Conservation (phyloP, 2,888 invertebrate genomes). For the Archips crataeganus region DNA sequence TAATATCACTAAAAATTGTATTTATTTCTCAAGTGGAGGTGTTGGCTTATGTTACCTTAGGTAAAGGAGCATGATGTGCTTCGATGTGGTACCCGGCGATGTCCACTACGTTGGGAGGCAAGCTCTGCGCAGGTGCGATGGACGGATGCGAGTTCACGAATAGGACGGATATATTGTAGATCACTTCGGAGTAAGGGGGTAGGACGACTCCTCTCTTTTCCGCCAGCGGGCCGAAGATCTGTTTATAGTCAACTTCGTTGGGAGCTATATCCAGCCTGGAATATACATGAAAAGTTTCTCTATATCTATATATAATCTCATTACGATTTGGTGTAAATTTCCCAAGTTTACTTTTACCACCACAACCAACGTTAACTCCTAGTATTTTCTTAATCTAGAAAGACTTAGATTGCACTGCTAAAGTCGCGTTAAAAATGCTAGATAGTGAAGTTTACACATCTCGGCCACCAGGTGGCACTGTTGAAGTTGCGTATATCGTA, state of each 20-base stretch:
- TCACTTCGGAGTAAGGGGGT: constrained; percentile 35
- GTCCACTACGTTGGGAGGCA: constrained; percentile 65
- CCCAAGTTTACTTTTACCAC: too few species aligned
- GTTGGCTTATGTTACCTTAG: constrained; percentile 56
- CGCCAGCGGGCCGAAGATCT: constrained; percentile 37
- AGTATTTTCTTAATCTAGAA: too few species aligned
- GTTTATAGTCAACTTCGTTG: constrained; percentile 49
- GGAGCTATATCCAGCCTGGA: constrained; percentile 50
- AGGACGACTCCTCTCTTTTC: constrained; percentile 37
- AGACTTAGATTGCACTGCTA: too few species aligned
- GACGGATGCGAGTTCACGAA: constrained; percentile 66
- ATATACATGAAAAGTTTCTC: background rate
- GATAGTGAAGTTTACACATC: too few species aligned
- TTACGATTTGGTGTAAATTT: too few species aligned
- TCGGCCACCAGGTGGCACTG: background rate
- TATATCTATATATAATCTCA: background rate
- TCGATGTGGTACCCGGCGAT: constrained; percentile 69
- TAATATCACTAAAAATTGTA: too few species aligned
- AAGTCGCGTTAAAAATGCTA: too few species aligned
- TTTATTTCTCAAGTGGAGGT: too few species aligned
- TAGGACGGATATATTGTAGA: constrained; percentile 45
- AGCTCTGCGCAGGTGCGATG: constrained; percentile 51
- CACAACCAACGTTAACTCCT: too few species aligned
- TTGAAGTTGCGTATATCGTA: background rate
- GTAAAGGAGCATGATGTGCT: constrained; percentile 56